Percentiles rank a stretch among this genome's conserved stretches.
phyloP scores from a whole-genome alignment of 2,113 vertebrate genomes.

The Leptodactylus fuscus region DNA sequence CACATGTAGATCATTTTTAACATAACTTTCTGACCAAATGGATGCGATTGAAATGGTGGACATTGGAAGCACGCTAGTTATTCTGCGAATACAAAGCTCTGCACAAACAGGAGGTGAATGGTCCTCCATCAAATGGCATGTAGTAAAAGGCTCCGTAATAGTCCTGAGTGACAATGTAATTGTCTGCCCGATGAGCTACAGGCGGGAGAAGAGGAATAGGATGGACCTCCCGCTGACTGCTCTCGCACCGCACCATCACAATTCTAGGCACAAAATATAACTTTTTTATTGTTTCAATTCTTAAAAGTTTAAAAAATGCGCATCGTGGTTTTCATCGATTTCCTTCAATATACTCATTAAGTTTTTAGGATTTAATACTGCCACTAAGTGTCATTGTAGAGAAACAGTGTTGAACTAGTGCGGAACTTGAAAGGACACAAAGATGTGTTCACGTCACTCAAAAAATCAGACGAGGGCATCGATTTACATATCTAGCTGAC shows the following conservation, averaged over 20 bases:
- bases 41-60: neutral
- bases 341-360: neutral
- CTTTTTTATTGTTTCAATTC: conserved; percentile 25
- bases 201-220: neutral
- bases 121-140: conserved; percentile 13
- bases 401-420: neutral
- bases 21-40: too few relatives aligned
- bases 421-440: conserved; percentile 27
- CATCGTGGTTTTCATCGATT: neutral
- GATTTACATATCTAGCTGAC: conserved; percentile 38
- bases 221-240: conserved; percentile 21
- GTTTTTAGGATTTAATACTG: neutral
- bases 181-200: conserved; percentile 23
- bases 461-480: neutral
- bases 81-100: neutral
- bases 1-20: too few relatives aligned
- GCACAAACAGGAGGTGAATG: neutral
- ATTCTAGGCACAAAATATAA: conserved; percentile 16
- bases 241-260: neutral
- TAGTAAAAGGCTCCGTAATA: conserved; percentile 23
- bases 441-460: conserved; percentile 50
- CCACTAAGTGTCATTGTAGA: conserved; percentile 43
- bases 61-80: neutral
- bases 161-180: conserved; percentile 45
- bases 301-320: conserved; percentile 10